A percentile compares a stretch with the other conserved stretches of the same genome.
Conservation (phyloP, 1,140 invertebrate genomes). For the Neodiprion pinetum region DNA sequence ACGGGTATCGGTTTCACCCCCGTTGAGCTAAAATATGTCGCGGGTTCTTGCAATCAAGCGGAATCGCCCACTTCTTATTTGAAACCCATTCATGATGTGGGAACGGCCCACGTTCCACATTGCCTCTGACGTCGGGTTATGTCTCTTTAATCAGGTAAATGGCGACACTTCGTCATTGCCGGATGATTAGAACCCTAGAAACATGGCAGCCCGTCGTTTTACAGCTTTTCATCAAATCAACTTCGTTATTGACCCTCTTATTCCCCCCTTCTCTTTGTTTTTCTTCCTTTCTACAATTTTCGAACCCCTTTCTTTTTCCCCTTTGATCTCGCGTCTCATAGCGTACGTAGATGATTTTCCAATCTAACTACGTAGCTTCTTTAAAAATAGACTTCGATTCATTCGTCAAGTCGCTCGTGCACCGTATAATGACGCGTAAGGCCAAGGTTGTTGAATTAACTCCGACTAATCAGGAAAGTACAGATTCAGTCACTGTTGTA, state of each 20-base stretch:
- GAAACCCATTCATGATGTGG: not conserved
- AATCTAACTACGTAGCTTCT: no score
- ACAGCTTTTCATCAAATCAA: slow-evolving; percentile 1
- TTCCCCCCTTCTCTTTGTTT: not conserved
- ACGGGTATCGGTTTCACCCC: no score
- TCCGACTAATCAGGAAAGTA: no score
- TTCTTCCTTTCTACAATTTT: no score
- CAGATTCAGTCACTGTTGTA: no score
- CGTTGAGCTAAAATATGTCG: no score
- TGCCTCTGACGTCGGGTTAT: not conserved
- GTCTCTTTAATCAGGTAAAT: slow-evolving; percentile 4
- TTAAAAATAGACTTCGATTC: no score
- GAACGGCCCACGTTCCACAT: not conserved
- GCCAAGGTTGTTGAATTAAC: no score
- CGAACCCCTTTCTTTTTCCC: not conserved
- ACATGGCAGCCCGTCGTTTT: not conserved
- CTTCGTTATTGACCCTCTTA: not conserved
- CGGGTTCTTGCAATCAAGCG: not conserved
- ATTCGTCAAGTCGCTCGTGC: no score
- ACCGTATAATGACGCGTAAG: no score
- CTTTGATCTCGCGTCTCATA: not conserved
- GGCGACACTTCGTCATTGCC: not conserved
- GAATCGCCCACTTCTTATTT: slow-evolving; percentile 7
- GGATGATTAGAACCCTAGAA: not conserved
- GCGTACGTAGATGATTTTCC: no score